Base-by-base conservation (phyloP, 2,797 vertebrate species). In the Dryobates pubescens region DNA sequence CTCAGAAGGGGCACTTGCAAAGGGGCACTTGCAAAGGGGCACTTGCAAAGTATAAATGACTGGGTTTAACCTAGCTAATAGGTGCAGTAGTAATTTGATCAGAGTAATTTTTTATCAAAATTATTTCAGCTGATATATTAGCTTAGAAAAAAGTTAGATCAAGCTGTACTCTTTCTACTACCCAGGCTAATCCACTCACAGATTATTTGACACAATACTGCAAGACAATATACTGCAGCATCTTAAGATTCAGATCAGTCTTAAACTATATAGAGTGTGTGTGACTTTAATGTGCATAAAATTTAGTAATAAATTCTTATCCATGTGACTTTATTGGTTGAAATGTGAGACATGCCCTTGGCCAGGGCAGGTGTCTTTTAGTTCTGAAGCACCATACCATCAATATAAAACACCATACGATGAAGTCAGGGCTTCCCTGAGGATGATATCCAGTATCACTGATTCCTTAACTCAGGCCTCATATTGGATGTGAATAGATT, bases 221-320 rank as follows among this genome's bases (percentile, higher is more conserved):
- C 51, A 78, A 38, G 18, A 26, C 56, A 63, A 75, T n/a, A 51
- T 65, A 59, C 64, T 57, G n/a, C 15, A 82, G 22, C 0, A 0
- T 79, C 71, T 88, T 29, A 76, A 86, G 61, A 26, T 79, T 82
- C 49, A 73, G 54, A 72, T 61, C 27, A 76, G 54, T 23, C 67
- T 89, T 82, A 36, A 76, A 88, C 64, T 86, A 20, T 54, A 72
- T 29, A 81, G 47, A 43, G 7, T 3, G 45, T 51, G 7, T 3
- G 45, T 51, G 45, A 90, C 17, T 80, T 90, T 56, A 62, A 16
- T 65, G 45, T 90, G 75, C 61, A 59, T 79, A 79, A 96, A 92
- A 77, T 85, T 93, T 58, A 72, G 73, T 76, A 83, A 89, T 78
- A 88, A 91, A 76, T 91, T 84, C 64, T 64, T 88, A 57, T 86